Conservation (phyloP, 2,888 invertebrate genomes). For the Tanaodytes sp. region DNA sequence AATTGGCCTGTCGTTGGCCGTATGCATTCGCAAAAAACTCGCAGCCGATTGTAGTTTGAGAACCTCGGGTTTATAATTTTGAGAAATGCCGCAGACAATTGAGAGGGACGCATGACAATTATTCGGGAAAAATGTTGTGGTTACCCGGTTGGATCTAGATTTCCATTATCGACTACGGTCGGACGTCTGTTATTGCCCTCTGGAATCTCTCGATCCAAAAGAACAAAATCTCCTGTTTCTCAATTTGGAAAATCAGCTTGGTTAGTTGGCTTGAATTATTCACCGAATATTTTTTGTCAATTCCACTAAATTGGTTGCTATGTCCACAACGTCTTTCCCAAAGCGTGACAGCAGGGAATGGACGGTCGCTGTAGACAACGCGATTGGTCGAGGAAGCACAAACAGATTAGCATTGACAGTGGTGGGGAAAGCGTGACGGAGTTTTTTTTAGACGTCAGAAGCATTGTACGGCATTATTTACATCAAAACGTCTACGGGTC, state of each 20-base stretch:
- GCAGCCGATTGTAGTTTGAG: constrained; percentile 21
- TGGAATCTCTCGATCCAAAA: too few relatives aligned
- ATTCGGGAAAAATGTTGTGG: constrained; percentile 20
- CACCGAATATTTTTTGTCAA: too few relatives aligned
- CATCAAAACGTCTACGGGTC: constrained; percentile 25
- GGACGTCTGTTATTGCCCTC: too few relatives aligned
- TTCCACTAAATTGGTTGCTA: too few relatives aligned
- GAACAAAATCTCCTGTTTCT: too few relatives aligned
- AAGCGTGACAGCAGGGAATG: constrained; percentile 22
- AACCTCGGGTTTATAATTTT: constrained; percentile 45
- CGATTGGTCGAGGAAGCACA: constrained; percentile 23
- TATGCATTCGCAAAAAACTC: constrained; percentile 11
- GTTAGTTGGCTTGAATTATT: too few relatives aligned
- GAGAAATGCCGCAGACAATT: constrained; percentile 42
- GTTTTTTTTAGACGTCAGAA: constrained; percentile 22
- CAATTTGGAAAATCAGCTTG: too few relatives aligned
- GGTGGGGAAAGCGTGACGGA: constrained; percentile 32
- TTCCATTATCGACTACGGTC: not conserved
- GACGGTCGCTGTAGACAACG: constrained; percentile 20
- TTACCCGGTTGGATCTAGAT: too few relatives aligned
- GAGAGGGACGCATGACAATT: constrained; percentile 24
- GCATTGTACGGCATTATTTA: constrained; percentile 29
- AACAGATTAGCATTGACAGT: constrained; percentile 19
- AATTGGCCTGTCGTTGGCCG: too few relatives aligned
- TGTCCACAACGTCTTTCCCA: constrained; percentile 23